Evolutionary conservation across 2,113 vertebrate species (phyloP).

Genomic region (Spea bombifrons): DNA sequence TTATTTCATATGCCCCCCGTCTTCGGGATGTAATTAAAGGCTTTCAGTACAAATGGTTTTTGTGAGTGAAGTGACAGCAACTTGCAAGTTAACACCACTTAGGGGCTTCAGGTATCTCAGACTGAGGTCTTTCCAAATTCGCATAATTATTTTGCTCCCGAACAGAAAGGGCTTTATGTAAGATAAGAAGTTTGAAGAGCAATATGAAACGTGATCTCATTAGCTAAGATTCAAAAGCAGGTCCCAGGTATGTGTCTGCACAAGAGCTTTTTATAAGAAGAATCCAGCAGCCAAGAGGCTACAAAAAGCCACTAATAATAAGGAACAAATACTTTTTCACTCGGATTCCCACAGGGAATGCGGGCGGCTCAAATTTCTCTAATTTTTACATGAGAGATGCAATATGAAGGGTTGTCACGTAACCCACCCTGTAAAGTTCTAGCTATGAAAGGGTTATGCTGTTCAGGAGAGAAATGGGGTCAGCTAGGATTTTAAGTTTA

Average conservation of each 20-base stretch:
- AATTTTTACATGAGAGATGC: conserved; percentile 37
- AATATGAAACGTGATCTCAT: conserved; percentile 51
- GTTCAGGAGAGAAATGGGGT: too few species aligned
- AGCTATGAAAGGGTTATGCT: conserved; percentile 9
- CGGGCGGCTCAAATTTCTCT: conserved; percentile 40
- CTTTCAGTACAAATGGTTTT: conserved; percentile 19
- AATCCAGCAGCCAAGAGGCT: conserved; percentile 36
- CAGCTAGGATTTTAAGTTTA: too few species aligned
- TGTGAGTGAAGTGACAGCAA: conserved; percentile 26
- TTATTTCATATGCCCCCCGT: conserved; percentile 44
- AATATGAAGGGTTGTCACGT: conserved; percentile 33
- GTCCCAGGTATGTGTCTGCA: conserved; percentile 47
- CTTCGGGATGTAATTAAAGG: conserved; percentile 42
- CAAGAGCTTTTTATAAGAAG: conserved; percentile 46
- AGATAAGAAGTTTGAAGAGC: conserved; percentile 39
- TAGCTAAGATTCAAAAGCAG: conserved; percentile 47
- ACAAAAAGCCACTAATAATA: conserved; percentile 41
- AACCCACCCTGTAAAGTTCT: background rate
- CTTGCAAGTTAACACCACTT: background rate
- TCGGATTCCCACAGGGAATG: conserved; percentile 45
- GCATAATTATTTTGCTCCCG: background rate
- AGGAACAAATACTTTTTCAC: conserved; percentile 46
- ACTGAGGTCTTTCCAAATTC: background rate
- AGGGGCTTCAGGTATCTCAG: background rate
- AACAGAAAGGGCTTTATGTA: conserved; percentile 46